These are phyloP conservation scores for Scaptomyza montana DNA, from an alignment of 1,140 invertebrate genomes.

Conservation along the genomic window DNA sequence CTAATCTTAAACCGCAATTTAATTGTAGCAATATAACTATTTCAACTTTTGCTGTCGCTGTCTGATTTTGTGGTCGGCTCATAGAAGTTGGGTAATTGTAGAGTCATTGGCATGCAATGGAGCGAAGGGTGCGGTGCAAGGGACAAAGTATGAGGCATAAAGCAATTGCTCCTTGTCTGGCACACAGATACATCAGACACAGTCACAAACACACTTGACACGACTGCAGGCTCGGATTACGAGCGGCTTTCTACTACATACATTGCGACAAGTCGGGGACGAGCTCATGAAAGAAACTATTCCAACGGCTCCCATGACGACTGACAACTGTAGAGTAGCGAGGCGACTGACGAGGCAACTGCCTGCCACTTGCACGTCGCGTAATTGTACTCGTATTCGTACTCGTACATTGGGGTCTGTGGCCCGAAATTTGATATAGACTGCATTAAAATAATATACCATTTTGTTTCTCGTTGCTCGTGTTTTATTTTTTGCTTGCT, in stretches of 20 bases:
- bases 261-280: constrained; percentile 46
- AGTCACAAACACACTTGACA: constrained; percentile 64
- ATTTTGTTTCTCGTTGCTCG: constrained; percentile 56
- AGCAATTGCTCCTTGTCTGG: constrained; percentile 57
- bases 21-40: constrained; percentile 54
- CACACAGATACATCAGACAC: constrained; percentile 8
- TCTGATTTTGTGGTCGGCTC: constrained; percentile 50
- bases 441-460: constrained; percentile 72
- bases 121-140: neutral
- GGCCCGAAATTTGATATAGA: constrained; percentile 70
- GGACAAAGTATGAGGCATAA: constrained; percentile 13
- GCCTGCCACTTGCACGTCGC: constrained; percentile 20
- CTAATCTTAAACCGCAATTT: constrained; percentile 67
- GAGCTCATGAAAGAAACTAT: constrained; percentile 26
- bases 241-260: constrained; percentile 34
- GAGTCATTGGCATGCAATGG: constrained; percentile 10
- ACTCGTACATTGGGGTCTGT: constrained; percentile 27
- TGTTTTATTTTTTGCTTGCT: neutral
- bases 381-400: constrained; percentile 49
- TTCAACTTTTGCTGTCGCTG: constrained; percentile 24
- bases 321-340: constrained; percentile 53
- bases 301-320: constrained; percentile 54
- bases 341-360: constrained; percentile 16
- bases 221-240: constrained; percentile 71
- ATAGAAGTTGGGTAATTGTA: constrained; percentile 45